Base-by-base conservation (phyloP, 2,888 invertebrate species). In the Clostera curtula region DNA sequence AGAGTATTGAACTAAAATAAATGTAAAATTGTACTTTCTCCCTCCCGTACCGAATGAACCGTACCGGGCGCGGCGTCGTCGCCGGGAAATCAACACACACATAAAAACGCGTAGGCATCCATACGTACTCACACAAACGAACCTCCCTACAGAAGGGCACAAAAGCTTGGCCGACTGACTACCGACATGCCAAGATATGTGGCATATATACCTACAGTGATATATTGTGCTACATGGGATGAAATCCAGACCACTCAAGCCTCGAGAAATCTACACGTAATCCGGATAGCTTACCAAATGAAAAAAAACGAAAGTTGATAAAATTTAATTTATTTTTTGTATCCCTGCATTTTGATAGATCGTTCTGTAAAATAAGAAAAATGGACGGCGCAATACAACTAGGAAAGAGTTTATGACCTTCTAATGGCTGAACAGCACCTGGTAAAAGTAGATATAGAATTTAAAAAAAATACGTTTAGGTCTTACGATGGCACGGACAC, bases 1-100 rank as follows among this genome's bases (percentile, higher is more conserved):
- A 7, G 8, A 3, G 18, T 3, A 2, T 13, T 4, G n/a, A 6
- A 13, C 3, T 6, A 12, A n/a, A 10, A 10, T 15, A 13, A 23
- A 34, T 13, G 30, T 12, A 30, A 18, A 12, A 2, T 28, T 22
- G 35, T 28, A 63, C 52, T 65, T 63, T 52, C 60, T 34, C 12
- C 10, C 49, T 30, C 17, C 65, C 49, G 29, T 56, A 51, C 59
- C 44, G 14, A 29, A 29, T 30, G 35, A 54, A 55, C 58, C 52
- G 55, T 63, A 59, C 54, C 43, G 43, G 53, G 56, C 49, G 53
- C 56, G 56, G 49, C 49, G 55, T 54, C 58, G 58, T 65, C 47
- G 58, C 59, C 64, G 76, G 75, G 70, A 79, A 80, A 80, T 80
- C 82, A 77, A 79, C 80, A 62, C 76, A 80, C 73, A 73, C 71